A percentile compares a stretch with the other conserved stretches of the same genome.
phyloP scores from a whole-genome alignment of 2,888 invertebrate species.

The Hypselothyrea guttata region DNA sequence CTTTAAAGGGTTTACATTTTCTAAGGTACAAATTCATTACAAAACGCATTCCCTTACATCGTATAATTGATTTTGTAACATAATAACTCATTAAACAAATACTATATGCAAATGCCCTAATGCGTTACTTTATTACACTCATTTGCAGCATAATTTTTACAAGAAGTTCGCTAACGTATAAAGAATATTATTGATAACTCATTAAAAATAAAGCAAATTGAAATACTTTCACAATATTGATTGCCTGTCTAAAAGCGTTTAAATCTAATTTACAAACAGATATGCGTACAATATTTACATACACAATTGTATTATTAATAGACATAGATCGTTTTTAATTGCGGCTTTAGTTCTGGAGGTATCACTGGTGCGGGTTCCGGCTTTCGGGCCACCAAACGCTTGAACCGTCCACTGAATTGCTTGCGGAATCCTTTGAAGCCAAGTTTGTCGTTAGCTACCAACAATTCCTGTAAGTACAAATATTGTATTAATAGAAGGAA shows the following conservation, averaged over 20 bases:
- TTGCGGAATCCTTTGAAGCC: constrained; percentile 93
- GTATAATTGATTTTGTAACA: too few species aligned
- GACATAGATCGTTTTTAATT: constrained; percentile 94
- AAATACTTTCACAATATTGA: constrained; percentile 26
- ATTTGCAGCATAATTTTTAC: constrained; percentile 4
- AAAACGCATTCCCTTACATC: too few species aligned
- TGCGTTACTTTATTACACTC: too few species aligned
- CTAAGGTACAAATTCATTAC: background rate
- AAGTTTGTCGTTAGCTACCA: constrained; percentile 88
- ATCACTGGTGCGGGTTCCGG: constrained; percentile 91
- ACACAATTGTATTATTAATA: constrained; percentile 83
- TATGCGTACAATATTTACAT: constrained; percentile 32
- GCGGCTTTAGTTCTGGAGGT: constrained; percentile 93
- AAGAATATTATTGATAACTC: constrained; percentile 2
- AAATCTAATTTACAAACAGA: constrained; percentile 20
- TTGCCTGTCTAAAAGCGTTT: constrained; percentile 30
- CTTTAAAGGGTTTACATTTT: too few species aligned
- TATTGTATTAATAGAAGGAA: background rate
- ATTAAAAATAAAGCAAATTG: constrained; percentile 25
- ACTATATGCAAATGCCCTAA: too few species aligned
- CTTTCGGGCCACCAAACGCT: constrained; percentile 92
- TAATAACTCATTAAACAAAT: background rate
- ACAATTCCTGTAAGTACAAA: constrained; percentile 86
- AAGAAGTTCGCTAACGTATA: constrained; percentile 1
- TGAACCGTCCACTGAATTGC: constrained; percentile 93